These are phyloP conservation scores for Drosophila carrolli DNA, from an alignment of 1,140 invertebrate species.

Conservation along the genomic window DNA sequence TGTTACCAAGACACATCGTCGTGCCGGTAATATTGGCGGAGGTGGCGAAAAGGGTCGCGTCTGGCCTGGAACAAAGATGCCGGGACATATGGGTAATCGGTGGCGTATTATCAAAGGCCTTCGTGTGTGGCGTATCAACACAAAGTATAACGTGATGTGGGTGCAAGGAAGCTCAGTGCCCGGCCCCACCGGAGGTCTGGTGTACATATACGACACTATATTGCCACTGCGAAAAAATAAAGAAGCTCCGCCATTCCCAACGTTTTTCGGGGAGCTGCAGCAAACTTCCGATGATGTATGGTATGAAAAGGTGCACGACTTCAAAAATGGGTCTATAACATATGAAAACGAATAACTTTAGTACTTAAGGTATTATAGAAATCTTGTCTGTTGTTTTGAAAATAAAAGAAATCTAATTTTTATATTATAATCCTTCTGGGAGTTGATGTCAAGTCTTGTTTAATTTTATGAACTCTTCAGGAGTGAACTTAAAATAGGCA, in stretches of 20 bases:
- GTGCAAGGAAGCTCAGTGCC: slow-evolving; percentile 92
- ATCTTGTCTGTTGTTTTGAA: slow-evolving; percentile 21
- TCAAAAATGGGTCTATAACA: slow-evolving; percentile 75
- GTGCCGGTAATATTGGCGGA: slow-evolving; percentile 95
- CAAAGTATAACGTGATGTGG: slow-evolving; percentile 96
- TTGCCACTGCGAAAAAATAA: slow-evolving; percentile 87
- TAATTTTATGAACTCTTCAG: too few species aligned
- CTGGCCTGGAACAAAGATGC: slow-evolving; percentile 98
- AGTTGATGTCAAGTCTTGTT: not conserved
- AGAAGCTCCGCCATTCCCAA: slow-evolving; percentile 92
- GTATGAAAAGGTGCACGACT: slow-evolving; percentile 76
- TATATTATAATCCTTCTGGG: not conserved
- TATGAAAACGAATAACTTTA: slow-evolving; percentile 64
- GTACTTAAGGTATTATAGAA: slow-evolving; percentile 9
- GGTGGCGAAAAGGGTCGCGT: slow-evolving; percentile 93
- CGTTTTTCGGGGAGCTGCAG: slow-evolving; percentile 87
- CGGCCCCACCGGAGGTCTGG: slow-evolving; percentile 92
- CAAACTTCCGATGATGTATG: slow-evolving; percentile 85
- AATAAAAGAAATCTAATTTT: slow-evolving; percentile 17
- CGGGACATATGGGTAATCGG: slow-evolving; percentile 97
- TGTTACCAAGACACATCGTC: slow-evolving; percentile 97
- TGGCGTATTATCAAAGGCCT: slow-evolving; percentile 90
- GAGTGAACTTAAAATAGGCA: too few species aligned
- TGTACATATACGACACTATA: slow-evolving; percentile 93
- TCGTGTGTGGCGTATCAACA: slow-evolving; percentile 95